Base-by-base conservation (phyloP, 2,888 invertebrate genomes). In the Lycaena phlaeas region DNA sequence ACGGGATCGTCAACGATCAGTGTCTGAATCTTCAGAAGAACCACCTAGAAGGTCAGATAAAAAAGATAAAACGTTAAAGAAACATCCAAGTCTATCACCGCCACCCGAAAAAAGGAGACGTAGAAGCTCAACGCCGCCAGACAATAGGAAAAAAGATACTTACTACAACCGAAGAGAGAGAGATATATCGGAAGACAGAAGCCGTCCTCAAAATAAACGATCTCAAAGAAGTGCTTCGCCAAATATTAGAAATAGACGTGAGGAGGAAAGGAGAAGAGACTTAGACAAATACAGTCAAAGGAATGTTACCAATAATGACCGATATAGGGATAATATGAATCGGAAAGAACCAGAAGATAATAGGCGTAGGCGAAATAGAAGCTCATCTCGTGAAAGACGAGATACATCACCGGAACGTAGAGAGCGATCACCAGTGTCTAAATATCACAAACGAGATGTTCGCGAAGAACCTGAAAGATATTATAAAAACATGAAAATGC, bases 51-150 rank as follows among this genome's bases (percentile, higher is more conserved):
- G 52, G 46, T 40, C 44, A 9, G 66, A 69, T 1, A 72, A 68
- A 40, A 61, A 62, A 49, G 66, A 58, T 30, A 72, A 63, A 46
- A 65, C 45, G 36, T 41, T 60, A 42, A 47, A 60, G n/a, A 59
- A 63, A 51, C 71, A 69, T 3, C 28, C 46, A 14, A 75, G 72
- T 44, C 39, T 51, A 1, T 77, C 81, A 0, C 74, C 78, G 0
- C 68, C 68, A 2, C 75, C 76, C 0, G 74, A 73, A 14, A 81
- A 77, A 46, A 64, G 64, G 46, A 61, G 74, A 2, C 65, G 70
- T 1, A 65, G 54, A 38, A 79, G 77, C 40, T 57, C 64, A 1
- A 70, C 77, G 0, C 57, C 57, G 1, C 69, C 70, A 3, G 60
- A 51, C 42, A 69, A 49, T 41, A 57, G 45, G 39, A 56, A 57